Evolutionary conservation across 1,140 invertebrate species (phyloP), one percentile per base, ranked within the genome.

Genomic region (Druon quercuslanigerum): DNA sequence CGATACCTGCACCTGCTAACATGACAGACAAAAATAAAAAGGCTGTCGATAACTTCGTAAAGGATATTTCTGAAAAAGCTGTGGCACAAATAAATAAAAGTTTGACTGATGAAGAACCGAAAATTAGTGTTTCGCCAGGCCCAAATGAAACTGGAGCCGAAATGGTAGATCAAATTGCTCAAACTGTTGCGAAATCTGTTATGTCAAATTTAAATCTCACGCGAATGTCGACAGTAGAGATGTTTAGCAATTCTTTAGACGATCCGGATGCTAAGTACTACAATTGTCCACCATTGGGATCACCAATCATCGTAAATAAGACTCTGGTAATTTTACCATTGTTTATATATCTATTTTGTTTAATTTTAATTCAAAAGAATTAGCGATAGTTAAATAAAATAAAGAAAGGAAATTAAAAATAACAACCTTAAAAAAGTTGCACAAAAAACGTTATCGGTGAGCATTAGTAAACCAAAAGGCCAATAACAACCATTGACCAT

Each of bases 271-370:
- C 76, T 8, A 81, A 75, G 40, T 75, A 86, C 25, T 54, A 75
- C 2, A 25, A 76, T 17, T 86, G 85, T 80, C 85, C 85, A 25
- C 83, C 85, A 11, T 72, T 86, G n/a, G 85, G 85, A 8, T 60
- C 83, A n/a, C 85, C 85, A 11, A 40, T 86, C n/a, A 72, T 86
- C 20, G 50, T 50, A 3, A 73, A 84, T 51, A 76, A 76, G 50
- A 83, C 66, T 54, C 72, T 86, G 77, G 83, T 85, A 73, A 79
- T 73, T 12, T 46, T 16, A 12, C 46, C 13, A 51, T 3, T 20
- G 7, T 71, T 71, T 71, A 13, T 19, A 40, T 11, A 17, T 71
- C 50, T 19, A 72, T 33, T 33, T n/a, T 52, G 16, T 13, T 71
- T 71, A 0, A 20, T 40, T 51, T 51, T 50, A 33, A 33, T 33